A percentile compares a stretch with the other conserved stretches of the same genome.
Evolutionary conservation across 2,888 invertebrate species (phyloP).

Genomic region (Xanthia togata): DNA sequence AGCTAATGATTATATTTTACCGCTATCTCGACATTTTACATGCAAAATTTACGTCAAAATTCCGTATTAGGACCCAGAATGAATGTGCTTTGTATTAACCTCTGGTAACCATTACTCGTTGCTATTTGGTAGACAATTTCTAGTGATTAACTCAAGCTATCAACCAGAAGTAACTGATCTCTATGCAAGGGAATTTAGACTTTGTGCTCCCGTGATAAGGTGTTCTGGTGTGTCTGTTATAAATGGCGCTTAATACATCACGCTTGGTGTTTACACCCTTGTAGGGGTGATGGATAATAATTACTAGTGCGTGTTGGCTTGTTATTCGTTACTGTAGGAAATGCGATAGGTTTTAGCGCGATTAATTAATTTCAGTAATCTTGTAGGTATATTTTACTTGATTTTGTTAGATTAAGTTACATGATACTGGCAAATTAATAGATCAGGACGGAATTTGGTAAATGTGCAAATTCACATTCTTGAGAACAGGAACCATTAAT

Average conservation of each 20-base stretch:
- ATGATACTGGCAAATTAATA: constrained; percentile 5
- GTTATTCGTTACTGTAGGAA: constrained; percentile 41
- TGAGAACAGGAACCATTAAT: too few species aligned
- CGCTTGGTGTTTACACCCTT: constrained; percentile 45
- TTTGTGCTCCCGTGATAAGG: constrained; percentile 13
- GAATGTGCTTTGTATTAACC: constrained; percentile 53
- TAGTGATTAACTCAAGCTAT: constrained; percentile 53
- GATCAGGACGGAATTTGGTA: constrained; percentile 12
- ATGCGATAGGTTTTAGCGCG: constrained; percentile 41
- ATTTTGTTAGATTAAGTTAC: constrained; percentile 21
- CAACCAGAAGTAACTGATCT: background rate
- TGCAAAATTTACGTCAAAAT: constrained; percentile 52
- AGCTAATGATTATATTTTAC: constrained; percentile 53
- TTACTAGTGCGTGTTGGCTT: constrained; percentile 55
- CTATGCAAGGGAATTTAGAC: constrained; percentile 18
- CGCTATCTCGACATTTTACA: constrained; percentile 55
- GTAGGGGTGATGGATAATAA: constrained; percentile 64
- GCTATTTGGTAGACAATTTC: constrained; percentile 61
- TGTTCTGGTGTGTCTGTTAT: background rate
- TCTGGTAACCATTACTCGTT: constrained; percentile 41
- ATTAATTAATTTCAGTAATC: constrained; percentile 52
- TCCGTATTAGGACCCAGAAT: constrained; percentile 52
- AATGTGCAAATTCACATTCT: background rate
- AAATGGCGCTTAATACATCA: constrained; percentile 15
- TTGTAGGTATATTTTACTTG: constrained; percentile 41